Conservation (phyloP, 2,113 vertebrate species). For the Choloepus hoffmanni region DNA sequence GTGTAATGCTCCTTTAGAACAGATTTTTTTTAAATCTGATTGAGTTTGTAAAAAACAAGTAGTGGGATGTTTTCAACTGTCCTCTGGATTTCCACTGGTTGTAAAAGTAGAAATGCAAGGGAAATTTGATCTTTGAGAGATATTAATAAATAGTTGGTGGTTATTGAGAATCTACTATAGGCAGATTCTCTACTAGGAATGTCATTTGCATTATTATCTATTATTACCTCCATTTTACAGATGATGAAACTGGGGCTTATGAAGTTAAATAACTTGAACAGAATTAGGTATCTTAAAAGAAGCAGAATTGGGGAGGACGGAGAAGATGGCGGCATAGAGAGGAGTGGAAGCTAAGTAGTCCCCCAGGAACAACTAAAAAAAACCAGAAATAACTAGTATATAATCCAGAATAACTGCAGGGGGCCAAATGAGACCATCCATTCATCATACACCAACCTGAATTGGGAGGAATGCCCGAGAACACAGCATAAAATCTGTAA, state of each 20-base stretch:
- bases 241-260: background rate
- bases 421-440: too few species aligned
- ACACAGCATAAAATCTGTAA: too few species aligned
- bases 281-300: background rate
- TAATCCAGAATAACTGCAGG: too few species aligned
- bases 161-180: background rate
- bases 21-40: background rate
- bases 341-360: too few species aligned
- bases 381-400: too few species aligned
- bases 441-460: too few species aligned
- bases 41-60: background rate
- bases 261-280: background rate
- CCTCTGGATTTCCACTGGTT: background rate
- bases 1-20: background rate
- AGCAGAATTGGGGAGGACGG: too few species aligned
- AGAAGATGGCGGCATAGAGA: too few species aligned
- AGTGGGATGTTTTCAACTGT: background rate
- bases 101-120: background rate
- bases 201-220: background rate
- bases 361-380: too few species aligned
- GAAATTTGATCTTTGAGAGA: background rate
- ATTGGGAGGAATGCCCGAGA: too few species aligned
- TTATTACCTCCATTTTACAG: background rate
- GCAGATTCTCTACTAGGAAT: background rate
- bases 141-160: background rate